A percentile compares a stretch with the other conserved stretches of the same genome.
Evolutionary conservation across 2,113 vertebrate species (phyloP).

Genomic region (Phainopepla nitens): DNA sequence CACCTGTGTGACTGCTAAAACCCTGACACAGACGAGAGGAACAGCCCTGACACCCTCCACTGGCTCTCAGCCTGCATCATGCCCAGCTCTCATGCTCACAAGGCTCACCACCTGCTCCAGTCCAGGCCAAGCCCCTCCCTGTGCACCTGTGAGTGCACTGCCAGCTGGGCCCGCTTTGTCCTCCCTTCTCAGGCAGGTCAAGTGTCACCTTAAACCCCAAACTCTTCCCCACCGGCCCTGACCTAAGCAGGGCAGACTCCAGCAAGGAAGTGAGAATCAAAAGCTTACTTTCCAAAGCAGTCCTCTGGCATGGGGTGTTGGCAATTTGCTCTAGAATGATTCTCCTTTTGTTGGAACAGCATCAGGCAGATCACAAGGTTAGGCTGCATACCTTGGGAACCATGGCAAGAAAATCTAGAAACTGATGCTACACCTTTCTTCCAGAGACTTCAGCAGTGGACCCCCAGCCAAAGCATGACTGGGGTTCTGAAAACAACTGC

Average conservation of each 20-base stretch:
- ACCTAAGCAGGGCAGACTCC: background rate
- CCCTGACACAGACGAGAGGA: background rate
- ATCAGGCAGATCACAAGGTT: background rate
- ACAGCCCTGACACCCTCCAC: background rate
- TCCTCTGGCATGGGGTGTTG: background rate
- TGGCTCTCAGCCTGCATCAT: background rate
- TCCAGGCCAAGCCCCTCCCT: background rate
- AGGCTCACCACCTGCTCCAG: background rate
- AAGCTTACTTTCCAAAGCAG: background rate
- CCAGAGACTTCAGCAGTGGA: background rate
- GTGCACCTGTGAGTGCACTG: rapidly evolving
- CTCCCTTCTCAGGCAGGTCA: background rate
- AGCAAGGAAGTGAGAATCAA: background rate
- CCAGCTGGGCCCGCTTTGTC: background rate
- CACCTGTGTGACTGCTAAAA: background rate
- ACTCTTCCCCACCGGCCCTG: background rate
- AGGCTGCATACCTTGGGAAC: background rate
- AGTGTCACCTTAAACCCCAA: background rate
- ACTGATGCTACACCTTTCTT: background rate
- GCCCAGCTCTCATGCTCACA: background rate
- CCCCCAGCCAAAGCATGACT: background rate
- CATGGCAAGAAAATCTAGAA: background rate
- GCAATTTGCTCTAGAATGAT: background rate
- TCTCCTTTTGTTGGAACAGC: background rate
- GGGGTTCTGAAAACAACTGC: background rate